Percentiles rank a stretch among this genome's conserved stretches.
Evolutionary conservation across 2,797 vertebrate species (phyloP).

Genomic region (Ficedula albicollis): DNA sequence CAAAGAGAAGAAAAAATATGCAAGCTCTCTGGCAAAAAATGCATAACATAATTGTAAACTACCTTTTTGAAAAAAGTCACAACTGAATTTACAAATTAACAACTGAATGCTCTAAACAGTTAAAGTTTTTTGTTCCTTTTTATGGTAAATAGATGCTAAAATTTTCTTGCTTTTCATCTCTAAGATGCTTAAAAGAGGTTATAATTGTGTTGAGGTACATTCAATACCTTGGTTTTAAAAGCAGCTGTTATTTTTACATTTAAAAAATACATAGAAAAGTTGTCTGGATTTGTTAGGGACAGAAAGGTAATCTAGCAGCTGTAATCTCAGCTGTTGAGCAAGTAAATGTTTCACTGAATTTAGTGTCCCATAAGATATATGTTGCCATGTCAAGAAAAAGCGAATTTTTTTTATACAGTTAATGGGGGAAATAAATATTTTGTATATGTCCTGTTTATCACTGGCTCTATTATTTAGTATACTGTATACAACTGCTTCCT

Average conservation of each 20-base stretch:
- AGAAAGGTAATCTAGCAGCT: neutral
- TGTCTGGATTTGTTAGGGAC: neutral
- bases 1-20: neutral
- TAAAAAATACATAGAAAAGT: neutral
- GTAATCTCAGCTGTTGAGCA: neutral
- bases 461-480: neutral
- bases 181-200: neutral
- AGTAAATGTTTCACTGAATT: neutral
- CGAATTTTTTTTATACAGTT: neutral
- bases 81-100: neutral
- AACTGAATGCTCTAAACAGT: neutral
- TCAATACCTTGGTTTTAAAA: neutral
- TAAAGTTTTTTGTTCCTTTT: neutral
- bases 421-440: neutral
- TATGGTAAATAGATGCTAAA: neutral
- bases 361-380: neutral
- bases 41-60: neutral
- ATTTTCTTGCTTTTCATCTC: neutral
- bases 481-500: neutral
- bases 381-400: neutral
- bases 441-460: neutral
- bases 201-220: neutral
- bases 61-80: fast-evolving
- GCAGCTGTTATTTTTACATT: neutral
- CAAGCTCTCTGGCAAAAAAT: neutral